Evolutionary conservation across 37 sponge, comb jelly and placozoan species (phyloP).

Genomic region (Crambe crambe): DNA sequence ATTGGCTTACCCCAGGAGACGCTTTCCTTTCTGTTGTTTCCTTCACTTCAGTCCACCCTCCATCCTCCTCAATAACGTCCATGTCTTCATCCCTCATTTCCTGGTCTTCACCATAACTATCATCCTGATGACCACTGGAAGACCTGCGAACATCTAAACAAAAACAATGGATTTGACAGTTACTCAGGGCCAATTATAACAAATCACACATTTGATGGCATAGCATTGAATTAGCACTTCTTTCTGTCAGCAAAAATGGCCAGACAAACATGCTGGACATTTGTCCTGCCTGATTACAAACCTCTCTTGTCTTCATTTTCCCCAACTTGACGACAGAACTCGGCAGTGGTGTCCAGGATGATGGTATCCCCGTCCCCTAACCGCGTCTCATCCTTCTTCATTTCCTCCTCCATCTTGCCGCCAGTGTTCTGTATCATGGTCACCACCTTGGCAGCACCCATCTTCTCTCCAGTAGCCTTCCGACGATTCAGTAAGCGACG

Average conservation of each 20-base stretch:
- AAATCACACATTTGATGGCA: too few relatives aligned
- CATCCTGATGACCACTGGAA: background rate
- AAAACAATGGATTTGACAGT: background rate
- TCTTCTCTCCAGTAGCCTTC: background rate
- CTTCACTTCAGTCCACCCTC: conserved; percentile 63
- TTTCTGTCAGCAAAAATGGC: too few relatives aligned
- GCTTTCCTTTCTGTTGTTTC: background rate
- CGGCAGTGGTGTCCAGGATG: conserved; percentile 78
- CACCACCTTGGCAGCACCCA: conserved; percentile 55
- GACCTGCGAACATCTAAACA: background rate
- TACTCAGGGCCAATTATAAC: background rate
- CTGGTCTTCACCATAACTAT: background rate
- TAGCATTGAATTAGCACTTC: too few relatives aligned
- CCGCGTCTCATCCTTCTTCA: background rate
- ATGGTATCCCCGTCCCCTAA: conserved; percentile 21
- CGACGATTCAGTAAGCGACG: conserved; percentile 39
- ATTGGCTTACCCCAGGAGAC: conserved; percentile 15
- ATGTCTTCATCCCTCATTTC: conserved; percentile 21
- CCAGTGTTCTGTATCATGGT: conserved; percentile 40
- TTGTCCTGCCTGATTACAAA: too few relatives aligned
- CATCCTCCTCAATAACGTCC: conserved; percentile 10
- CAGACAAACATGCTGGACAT: too few relatives aligned
- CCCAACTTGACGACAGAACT: conserved; percentile 75
- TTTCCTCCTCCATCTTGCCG: conserved; percentile 1
- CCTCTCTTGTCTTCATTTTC: conserved; percentile 29